Conservation (phyloP, 2,888 invertebrate genomes). For the Hermaeophaga mercurialis region DNA sequence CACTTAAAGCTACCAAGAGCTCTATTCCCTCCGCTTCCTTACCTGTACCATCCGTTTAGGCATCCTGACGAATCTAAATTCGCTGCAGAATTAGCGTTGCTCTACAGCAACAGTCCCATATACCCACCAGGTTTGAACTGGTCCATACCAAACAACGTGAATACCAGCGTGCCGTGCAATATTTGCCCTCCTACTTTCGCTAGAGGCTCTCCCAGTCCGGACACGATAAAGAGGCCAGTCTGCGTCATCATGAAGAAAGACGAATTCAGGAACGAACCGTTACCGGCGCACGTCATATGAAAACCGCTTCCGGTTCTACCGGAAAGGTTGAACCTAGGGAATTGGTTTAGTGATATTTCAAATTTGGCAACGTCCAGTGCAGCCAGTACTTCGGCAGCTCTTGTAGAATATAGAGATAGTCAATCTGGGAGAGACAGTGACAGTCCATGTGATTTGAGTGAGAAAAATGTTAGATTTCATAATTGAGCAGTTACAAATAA, state of each 20-base stretch:
- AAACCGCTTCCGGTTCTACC: constrained; percentile 84
- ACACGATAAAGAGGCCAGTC: constrained; percentile 61
- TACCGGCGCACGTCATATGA: constrained; percentile 75
- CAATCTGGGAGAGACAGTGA: constrained; percentile 49
- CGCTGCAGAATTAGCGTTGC: constrained; percentile 72
- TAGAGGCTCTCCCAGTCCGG: constrained; percentile 55
- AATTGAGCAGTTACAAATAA: constrained; percentile 22
- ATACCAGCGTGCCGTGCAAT: constrained; percentile 47
- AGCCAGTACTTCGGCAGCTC: constrained; percentile 39
- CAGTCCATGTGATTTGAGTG: constrained; percentile 49
- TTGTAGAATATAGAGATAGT: constrained; percentile 42
- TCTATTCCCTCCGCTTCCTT: constrained; percentile 73
- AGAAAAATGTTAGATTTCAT: constrained; percentile 36
- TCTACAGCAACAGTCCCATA: constrained; percentile 63
- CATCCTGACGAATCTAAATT: constrained; percentile 64
- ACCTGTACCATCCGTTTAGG: constrained; percentile 69
- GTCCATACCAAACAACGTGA: constrained; percentile 48
- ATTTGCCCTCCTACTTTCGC: constrained; percentile 55
- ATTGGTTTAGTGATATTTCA: constrained; percentile 57
- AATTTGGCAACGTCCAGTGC: constrained; percentile 54
- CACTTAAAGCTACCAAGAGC: constrained; percentile 68
- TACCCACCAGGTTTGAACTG: constrained; percentile 60
- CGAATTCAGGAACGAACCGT: constrained; percentile 60
- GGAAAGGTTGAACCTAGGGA: constrained; percentile 66
- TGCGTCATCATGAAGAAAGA: constrained; percentile 69